Evolutionary conservation across 2,113 vertebrate species (phyloP), one percentile per base, ranked within the genome.

Genomic region (Megaceryle torquata): DNA sequence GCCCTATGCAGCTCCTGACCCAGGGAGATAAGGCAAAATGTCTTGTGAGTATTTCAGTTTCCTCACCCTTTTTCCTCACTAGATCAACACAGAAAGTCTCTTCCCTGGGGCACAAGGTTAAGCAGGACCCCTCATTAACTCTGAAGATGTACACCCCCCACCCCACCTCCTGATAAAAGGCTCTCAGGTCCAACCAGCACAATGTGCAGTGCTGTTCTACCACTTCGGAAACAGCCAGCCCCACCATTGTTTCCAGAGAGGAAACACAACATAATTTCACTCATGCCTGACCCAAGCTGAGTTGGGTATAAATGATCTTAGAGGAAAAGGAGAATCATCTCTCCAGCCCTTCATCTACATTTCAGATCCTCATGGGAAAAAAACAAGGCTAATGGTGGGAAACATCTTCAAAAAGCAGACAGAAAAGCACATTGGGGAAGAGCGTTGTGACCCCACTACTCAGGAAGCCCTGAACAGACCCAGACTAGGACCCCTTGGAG

Each of bases 351-450:
- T 28, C 35, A 61, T 17, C 21, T 46, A 10, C 22, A n/a, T 65
- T 79, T 88, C 61, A 90, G 53, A 67, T 21, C 19, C 28, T 25
- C 1, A 1, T 16, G 14, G 37, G 15, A 19, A 53, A 44, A 57
- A 77, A 7, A 0, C 12, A 71, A 61, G 9, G 15, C 6, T 43
- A 76, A 22, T 0, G 0, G 17, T 39, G 35, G 29, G 15, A 75
- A 9, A 10, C 28, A 54, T 13, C 21, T 28, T 22, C 16, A 50
- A 59, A 50, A 46, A 22, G 13, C 1, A 5, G 31, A 26, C 4
- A 61, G 51, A 82, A 82, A 67, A 75, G 14, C 7, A 57, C 26
- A 4, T 0, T 65, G 33, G 26, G 22, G n/a, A 59, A 28, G 11
- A 54, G 9, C 19, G 11, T 51, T 64, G 33, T 20, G 35, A 37